These are phyloP conservation scores for Neoitamus cyanurus DNA, from an alignment of 2,888 invertebrate genomes.

Conservation along the genomic window DNA sequence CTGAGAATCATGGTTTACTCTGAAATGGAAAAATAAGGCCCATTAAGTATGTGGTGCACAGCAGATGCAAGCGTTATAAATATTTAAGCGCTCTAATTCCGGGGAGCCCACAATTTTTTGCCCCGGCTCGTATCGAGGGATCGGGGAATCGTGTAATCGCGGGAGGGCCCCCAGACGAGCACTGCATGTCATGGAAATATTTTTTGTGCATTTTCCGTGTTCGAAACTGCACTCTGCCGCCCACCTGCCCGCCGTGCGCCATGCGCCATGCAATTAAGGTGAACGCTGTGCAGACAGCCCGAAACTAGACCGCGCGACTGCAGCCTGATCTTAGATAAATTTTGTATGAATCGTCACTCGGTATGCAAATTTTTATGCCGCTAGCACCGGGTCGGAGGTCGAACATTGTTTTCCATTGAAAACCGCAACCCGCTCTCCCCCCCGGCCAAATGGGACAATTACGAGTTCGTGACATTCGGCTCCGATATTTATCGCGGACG, in stretches of 20 bases:
- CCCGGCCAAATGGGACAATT: neutral
- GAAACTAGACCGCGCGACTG: neutral
- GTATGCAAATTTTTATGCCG: neutral
- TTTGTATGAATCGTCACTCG: neutral
- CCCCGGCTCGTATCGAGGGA: neutral
- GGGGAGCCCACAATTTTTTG: neutral
- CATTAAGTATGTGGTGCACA: neutral
- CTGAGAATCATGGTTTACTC: constrained; percentile 63
- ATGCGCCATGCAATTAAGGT: neutral
- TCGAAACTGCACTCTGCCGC: no score
- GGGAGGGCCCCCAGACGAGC: neutral
- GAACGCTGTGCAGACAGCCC: neutral
- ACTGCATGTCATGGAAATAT: neutral
- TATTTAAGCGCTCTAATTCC: neutral
- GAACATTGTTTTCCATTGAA: neutral
- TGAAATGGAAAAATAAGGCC: constrained; percentile 53
- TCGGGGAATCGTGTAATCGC: neutral
- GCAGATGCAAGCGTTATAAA: neutral
- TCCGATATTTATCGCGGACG: neutral
- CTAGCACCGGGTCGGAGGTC: neutral
- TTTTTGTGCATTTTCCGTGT: neutral
- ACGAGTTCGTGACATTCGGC: constrained; percentile 6
- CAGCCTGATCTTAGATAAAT: neutral
- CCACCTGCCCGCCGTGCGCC: neutral
- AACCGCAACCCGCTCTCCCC: neutral